A percentile compares a stretch with the other conserved stretches of the same genome.
phyloP scores from a whole-genome alignment of 2,797 vertebrate species.

The Sternarchorhynchus goeldii region DNA sequence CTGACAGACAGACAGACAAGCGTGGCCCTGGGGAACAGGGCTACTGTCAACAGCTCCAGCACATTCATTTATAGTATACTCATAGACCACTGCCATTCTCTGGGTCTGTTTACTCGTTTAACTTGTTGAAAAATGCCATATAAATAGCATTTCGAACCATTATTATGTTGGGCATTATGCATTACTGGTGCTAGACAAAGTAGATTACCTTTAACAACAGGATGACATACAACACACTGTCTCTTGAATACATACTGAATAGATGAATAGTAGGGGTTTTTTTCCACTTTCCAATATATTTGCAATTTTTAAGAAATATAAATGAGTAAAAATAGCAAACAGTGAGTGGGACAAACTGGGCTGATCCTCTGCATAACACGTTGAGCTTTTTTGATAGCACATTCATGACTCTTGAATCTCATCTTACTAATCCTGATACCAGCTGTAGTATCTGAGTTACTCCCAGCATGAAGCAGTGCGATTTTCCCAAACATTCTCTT shows the following conservation, averaged over 20 bases:
- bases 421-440: slow-evolving; percentile 4
- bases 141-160: background rate
- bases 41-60: too few relatives aligned
- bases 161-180: slow-evolving; percentile 13
- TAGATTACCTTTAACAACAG: background rate
- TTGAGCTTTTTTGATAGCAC: slow-evolving; percentile 4
- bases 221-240: background rate
- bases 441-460: background rate
- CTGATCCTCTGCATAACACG: background rate
- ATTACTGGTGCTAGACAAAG: background rate
- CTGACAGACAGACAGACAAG: background rate
- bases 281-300: too few relatives aligned
- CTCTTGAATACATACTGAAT: too few relatives aligned
- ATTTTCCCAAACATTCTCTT: slow-evolving; percentile 8
- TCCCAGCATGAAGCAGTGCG: background rate
- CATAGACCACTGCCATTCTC: too few relatives aligned
- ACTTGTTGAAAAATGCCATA: too few relatives aligned
- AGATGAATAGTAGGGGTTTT: too few relatives aligned
- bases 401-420: slow-evolving; percentile 2
- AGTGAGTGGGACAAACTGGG: background rate
- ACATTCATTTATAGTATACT: too few relatives aligned
- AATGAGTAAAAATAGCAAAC: too few relatives aligned
- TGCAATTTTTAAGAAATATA: too few relatives aligned
- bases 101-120: too few relatives aligned
- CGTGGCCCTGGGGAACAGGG: too few relatives aligned